Conservation (phyloP, 2,797 vertebrate genomes). For the Hyperoplus immaculatus region DNA sequence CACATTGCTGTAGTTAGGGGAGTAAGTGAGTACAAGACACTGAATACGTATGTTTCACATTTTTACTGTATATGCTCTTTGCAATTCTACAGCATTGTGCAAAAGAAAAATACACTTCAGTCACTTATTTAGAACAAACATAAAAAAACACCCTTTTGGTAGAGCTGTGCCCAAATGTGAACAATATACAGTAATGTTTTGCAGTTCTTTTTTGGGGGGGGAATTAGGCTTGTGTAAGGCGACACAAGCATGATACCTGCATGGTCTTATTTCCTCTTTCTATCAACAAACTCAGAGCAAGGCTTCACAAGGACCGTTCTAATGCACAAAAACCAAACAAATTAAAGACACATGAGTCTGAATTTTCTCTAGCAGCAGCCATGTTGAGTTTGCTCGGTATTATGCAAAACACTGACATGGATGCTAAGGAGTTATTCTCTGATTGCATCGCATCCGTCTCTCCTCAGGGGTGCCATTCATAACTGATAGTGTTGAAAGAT, state of each 20-base stretch:
- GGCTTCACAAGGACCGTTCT: background rate
- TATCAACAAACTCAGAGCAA: background rate
- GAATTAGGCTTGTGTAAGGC: background rate
- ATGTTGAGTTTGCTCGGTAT: constrained; percentile 17
- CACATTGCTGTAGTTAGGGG: no score
- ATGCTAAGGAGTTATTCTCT: constrained; percentile 40
- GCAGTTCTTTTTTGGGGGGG: no score
- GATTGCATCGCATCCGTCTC: constrained; percentile 51
- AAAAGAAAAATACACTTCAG: background rate
- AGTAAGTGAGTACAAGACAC: no score
- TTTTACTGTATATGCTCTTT: background rate
- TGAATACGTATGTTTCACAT: no score
- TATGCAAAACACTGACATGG: constrained; percentile 25
- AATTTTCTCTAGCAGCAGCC: constrained; percentile 29
- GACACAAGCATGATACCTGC: background rate
- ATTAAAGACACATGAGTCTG: constrained; percentile 23
- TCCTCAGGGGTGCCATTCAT: constrained; percentile 61
- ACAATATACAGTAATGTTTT: no score
- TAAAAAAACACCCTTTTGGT: no score
- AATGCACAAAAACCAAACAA: background rate
- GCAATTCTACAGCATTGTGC: background rate
- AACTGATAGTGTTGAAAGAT: constrained; percentile 71
- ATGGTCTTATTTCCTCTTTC: background rate
- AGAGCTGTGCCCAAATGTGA: no score
- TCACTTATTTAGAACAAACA: no score